phyloP scores from a whole-genome alignment of 2,113 vertebrate species.

The Corvus moneduloides region DNA sequence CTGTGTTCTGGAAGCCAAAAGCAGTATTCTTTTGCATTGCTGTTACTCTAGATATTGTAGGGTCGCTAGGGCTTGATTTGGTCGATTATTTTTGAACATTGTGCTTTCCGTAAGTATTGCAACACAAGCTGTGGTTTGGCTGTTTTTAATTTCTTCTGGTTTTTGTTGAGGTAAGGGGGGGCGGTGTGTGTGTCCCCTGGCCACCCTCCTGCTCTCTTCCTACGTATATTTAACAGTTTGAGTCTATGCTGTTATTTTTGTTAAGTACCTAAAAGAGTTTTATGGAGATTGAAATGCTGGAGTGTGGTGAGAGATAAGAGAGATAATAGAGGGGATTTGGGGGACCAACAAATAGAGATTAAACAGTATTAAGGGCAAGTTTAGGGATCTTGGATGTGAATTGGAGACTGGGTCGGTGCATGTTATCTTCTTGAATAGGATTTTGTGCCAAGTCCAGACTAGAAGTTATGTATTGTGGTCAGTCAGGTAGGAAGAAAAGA shows the following conservation, averaged over 20 bases:
- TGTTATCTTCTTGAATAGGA: conserved; percentile 30
- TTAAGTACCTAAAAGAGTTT: neutral
- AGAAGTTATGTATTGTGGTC: neutral
- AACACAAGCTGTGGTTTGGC: neutral
- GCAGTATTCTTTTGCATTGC: neutral
- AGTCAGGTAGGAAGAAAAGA: neutral
- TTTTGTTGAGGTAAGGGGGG: neutral
- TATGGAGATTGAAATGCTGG: neutral
- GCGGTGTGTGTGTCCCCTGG: neutral
- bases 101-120: neutral
- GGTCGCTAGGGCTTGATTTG: neutral
- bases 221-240: neutral
- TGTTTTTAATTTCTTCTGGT: neutral
- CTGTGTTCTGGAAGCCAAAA: neutral
- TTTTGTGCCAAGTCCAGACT: conserved; percentile 1
- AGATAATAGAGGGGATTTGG: neutral
- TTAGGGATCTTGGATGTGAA: conserved; percentile 15
- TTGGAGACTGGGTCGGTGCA: conserved; percentile 15
- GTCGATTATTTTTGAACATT: neutral
- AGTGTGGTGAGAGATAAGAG: neutral
- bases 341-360: conserved; percentile 26
- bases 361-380: conserved; percentile 56
- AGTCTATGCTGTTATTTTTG: neutral
- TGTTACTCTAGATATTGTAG: neutral
- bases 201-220: neutral